Percentiles rank a stretch among this genome's conserved stretches.
phyloP scores from a whole-genome alignment of 2,797 vertebrate species.

The Ptychobarbus kaznakovi region DNA sequence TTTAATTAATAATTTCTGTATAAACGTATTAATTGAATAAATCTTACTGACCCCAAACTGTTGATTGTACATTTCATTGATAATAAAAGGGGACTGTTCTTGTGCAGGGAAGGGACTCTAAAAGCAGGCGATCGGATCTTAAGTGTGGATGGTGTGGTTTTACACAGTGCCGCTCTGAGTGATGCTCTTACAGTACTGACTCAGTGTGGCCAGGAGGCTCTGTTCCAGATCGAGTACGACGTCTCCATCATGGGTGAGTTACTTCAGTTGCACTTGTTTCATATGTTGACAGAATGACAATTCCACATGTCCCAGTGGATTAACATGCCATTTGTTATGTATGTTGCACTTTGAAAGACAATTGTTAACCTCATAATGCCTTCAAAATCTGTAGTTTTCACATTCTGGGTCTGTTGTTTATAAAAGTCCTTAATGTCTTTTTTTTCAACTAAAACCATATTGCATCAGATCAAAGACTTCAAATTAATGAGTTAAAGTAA shows the following conservation, averaged over 20 bases:
- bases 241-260: slow-evolving; percentile 90
- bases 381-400: neutral
- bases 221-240: slow-evolving; percentile 96
- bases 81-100: neutral
- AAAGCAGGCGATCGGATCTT: slow-evolving; percentile 90
- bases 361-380: neutral
- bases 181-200: slow-evolving; percentile 86
- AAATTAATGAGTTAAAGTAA: neutral
- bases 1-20: neutral
- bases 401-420: neutral
- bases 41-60: neutral
- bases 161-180: slow-evolving; percentile 86
- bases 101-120: slow-evolving; percentile 89
- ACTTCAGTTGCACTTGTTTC: neutral
- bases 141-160: slow-evolving; percentile 89
- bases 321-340: neutral
- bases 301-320: neutral
- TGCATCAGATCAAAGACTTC: neutral
- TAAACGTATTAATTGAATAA: neutral
- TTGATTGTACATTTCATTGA: neutral
- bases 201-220: slow-evolving; percentile 91
- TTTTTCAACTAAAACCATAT: no score
- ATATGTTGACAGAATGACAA: neutral
- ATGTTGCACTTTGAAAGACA: neutral
- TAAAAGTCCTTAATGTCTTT: neutral